A percentile compares a stretch with the other conserved stretches of the same genome.
Conservation (phyloP, 2,888 invertebrate genomes). For the Drosophila mulleri region DNA sequence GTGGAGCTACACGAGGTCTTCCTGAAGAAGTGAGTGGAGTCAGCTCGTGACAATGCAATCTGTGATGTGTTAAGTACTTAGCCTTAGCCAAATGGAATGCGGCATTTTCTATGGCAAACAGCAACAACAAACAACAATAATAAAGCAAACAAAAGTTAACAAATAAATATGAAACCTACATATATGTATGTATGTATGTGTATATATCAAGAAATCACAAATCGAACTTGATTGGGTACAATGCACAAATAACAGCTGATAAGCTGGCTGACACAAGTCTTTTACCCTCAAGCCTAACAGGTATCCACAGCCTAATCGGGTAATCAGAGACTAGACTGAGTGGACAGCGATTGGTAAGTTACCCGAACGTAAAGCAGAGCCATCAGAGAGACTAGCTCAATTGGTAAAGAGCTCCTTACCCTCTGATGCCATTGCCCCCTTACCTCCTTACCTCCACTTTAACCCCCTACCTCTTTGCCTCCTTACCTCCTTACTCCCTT, state of each 20-base stretch:
- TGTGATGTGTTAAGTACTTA: conserved; percentile 77
- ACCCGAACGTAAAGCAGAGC: background rate
- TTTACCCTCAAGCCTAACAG: background rate
- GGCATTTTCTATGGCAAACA: conserved; percentile 47
- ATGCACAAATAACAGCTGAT: background rate
- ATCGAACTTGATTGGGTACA: background rate
- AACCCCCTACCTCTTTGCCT: background rate
- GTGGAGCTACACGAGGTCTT: conserved; percentile 76
- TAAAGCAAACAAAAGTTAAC: conserved; percentile 25
- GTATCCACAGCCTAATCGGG: background rate
- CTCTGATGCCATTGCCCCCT: background rate
- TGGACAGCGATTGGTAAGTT: background rate
- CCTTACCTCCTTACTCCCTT: background rate
- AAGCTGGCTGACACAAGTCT: background rate
- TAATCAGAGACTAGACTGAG: background rate
- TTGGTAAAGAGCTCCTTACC: background rate
- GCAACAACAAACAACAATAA: conserved; percentile 15
- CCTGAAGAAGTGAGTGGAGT: conserved; percentile 63
- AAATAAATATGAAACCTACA: conserved; percentile 28
- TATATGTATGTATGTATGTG: no score
- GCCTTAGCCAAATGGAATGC: conserved; percentile 60
- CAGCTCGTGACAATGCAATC: conserved; percentile 49
- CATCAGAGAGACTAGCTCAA: background rate
- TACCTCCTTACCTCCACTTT: background rate
- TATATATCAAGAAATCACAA: background rate